Evolutionary conservation across 2,888 invertebrate species (phyloP), one percentile per base, ranked within the genome.

Genomic region (Eristalis pertinax): DNA sequence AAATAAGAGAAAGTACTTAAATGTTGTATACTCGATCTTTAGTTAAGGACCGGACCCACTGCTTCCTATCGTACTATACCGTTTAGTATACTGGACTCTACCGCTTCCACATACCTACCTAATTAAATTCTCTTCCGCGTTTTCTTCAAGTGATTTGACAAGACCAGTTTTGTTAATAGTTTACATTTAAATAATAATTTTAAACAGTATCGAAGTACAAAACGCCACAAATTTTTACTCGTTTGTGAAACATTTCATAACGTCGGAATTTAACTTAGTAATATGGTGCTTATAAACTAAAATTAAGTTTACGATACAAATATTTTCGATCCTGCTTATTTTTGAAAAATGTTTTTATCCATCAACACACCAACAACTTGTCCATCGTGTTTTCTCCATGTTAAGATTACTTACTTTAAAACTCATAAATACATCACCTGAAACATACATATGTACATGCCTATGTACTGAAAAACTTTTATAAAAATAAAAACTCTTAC

Each of bases 1-100:
- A 65, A 65, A 64, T 19, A 70, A 56, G 29, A 64, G 19, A 78
- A 70, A 70, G 19, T 56, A 35, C 64, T 29, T 29, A 69, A 63
- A 19, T 32, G 24, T 43, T 76, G 10, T 76, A 5, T 76, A 68
- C 60, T 68, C 7, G 29, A n/a, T 68, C 24, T 67, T 38, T 70
- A 69, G 69, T 60, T 43, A n/a, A 68, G 38, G 62, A 5, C 35
- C 13, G 38, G 63, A 7, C 35, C 13, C 43, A 77, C 35, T 50
- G 68, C 35, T 77, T 60, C 13, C 11, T 38, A 73, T 13, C 19
- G 4, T 41, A 63, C 63, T 22, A 8, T 60, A 60, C 11, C 24
- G 24, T 32, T 60, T 35, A 58, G 58, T 70, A 70, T 15, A 29
- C 24, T 32, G 56, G 22, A n/a, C 50, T n/a, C 50, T 11, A 56